Conservation (phyloP, 2,888 invertebrate species). For the Andrena flavipes region DNA sequence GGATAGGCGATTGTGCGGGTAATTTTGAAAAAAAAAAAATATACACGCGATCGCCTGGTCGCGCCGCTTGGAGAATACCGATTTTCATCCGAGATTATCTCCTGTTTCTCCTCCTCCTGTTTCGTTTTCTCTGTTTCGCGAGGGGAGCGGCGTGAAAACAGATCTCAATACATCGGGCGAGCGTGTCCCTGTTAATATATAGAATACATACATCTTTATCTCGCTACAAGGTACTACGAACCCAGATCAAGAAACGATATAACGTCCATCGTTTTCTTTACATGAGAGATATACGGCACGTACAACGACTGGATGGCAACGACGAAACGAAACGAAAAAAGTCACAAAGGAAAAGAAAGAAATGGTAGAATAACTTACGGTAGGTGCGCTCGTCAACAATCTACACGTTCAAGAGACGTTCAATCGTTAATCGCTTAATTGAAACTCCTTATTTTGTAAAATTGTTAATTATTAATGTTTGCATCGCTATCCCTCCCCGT, state of each 20-base stretch:
- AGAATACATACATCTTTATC: slow-evolving; percentile 73
- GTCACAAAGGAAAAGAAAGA: slow-evolving; percentile 15
- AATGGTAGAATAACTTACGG: slow-evolving; percentile 47
- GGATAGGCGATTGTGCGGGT: too few relatives aligned
- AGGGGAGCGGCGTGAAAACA: slow-evolving; percentile 11
- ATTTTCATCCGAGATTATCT: background rate
- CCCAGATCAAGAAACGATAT: slow-evolving; percentile 61
- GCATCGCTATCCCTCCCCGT: slow-evolving; percentile 51
- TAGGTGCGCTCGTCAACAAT: slow-evolving; percentile 62
- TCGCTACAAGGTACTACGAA: slow-evolving; percentile 71
- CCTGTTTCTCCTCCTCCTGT: background rate
- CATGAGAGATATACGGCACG: slow-evolving; percentile 56
- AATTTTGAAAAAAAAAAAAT: background rate
- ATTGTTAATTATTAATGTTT: slow-evolving; percentile 66
- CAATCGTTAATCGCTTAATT: slow-evolving; percentile 68
- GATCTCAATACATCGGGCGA: slow-evolving; percentile 71
- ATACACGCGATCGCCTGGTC: slow-evolving; percentile 1
- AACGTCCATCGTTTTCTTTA: slow-evolving; percentile 54
- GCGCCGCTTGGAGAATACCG: background rate
- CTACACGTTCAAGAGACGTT: slow-evolving; percentile 70
- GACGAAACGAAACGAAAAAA: slow-evolving; percentile 56
- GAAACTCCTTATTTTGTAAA: slow-evolving; percentile 69
- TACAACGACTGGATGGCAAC: slow-evolving; percentile 65
- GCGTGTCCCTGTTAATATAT: slow-evolving; percentile 73
- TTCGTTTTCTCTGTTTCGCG: slow-evolving; percentile 9